phyloP scores from a whole-genome alignment of 2,113 vertebrate genomes.

The Micronycteris hirsuta region DNA sequence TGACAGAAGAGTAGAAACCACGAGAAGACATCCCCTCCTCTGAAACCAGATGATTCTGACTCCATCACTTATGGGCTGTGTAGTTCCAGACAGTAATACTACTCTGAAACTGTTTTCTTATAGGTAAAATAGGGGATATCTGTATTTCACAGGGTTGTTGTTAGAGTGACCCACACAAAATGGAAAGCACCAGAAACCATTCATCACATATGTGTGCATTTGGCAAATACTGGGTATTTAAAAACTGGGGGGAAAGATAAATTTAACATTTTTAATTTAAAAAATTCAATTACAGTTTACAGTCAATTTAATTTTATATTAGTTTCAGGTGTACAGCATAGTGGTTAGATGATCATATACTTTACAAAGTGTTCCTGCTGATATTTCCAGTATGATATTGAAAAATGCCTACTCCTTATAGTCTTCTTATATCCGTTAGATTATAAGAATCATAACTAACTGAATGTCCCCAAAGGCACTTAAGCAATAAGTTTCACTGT shows the following conservation, averaged over 20 bases:
- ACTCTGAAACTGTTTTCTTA: no score
- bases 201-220: background rate
- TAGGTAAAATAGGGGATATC: background rate
- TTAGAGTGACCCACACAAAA: background rate
- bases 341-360: no score
- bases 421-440: background rate
- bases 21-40: background rate
- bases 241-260: background rate
- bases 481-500: background rate
- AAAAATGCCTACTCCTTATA: background rate
- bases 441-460: background rate
- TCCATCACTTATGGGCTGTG: background rate
- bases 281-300: no score
- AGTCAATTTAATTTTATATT: no score
- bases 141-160: background rate
- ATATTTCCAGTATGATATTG: background rate
- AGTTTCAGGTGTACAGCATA: no score
- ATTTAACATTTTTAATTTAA: background rate
- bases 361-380: background rate
- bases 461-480: background rate
- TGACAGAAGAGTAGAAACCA: background rate
- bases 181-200: background rate
- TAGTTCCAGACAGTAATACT: background rate
- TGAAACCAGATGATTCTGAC: background rate
- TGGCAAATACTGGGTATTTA: background rate